A percentile compares a stretch with the other conserved stretches of the same genome.
These are phyloP conservation scores for Podotricha telesiphe DNA, from an alignment of 2,888 invertebrate species.

Conservation along the genomic window DNA sequence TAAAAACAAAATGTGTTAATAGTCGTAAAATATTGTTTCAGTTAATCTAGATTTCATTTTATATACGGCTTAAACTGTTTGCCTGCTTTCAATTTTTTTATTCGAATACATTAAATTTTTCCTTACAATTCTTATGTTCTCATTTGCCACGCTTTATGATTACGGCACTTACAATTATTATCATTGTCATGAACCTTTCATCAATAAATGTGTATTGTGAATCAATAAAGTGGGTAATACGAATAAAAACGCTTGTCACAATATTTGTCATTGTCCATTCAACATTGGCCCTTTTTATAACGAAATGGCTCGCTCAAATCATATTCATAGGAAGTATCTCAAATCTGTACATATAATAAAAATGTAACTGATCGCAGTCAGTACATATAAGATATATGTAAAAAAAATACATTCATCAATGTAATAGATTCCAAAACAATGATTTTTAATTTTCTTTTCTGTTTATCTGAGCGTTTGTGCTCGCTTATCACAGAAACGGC, in stretches of 20 bases:
- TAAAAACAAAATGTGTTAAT: slow-evolving; percentile 5
- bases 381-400: too few species aligned
- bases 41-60: slow-evolving; percentile 7
- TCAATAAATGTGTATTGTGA: not conserved
- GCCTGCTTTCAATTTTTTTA: not conserved
- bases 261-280: too few species aligned
- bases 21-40: not conserved
- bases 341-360: not conserved
- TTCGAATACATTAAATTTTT: not conserved
- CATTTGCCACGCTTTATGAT: not conserved
- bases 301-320: too few species aligned
- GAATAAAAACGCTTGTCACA: not conserved
- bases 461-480: too few species aligned
- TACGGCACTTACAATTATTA: not conserved
- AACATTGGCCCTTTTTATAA: not conserved
- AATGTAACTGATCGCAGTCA: too few species aligned
- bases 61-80: not conserved
- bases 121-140: not conserved
- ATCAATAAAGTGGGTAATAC: not conserved
- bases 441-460: too few species aligned
- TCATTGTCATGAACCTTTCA: not conserved
- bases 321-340: not conserved
- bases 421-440: too few species aligned
- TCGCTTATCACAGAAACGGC: too few species aligned
- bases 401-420: too few species aligned